Percentiles rank a stretch among this genome's conserved stretches.
These are phyloP conservation scores for Atherix ibis DNA, from an alignment of 2,888 invertebrate species.

Conservation along the genomic window DNA sequence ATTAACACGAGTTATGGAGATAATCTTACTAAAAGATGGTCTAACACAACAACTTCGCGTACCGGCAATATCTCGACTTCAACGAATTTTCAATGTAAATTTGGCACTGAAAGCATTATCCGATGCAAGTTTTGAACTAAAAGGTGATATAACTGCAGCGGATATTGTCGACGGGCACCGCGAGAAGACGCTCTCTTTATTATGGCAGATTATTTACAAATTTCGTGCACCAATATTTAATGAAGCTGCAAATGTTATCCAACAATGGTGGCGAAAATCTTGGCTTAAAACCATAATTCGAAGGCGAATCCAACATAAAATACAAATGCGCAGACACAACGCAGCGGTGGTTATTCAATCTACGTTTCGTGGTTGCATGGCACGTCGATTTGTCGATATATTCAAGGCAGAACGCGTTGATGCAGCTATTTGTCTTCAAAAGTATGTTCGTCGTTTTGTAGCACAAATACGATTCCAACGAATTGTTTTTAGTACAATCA, in stretches of 20 bases:
- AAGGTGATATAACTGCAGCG: slow-evolving; percentile 45
- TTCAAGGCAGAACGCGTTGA: slow-evolving; percentile 25
- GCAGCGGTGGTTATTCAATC: slow-evolving; percentile 45
- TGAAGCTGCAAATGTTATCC: slow-evolving; percentile 47
- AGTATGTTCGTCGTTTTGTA: slow-evolving; percentile 32
- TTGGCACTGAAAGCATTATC: slow-evolving; percentile 51
- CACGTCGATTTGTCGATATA: slow-evolving; percentile 18
- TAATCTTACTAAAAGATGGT: slow-evolving; percentile 51
- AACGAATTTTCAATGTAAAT: slow-evolving; percentile 75
- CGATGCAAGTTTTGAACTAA: slow-evolving; percentile 24
- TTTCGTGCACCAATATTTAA: slow-evolving; percentile 60
- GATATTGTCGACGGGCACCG: slow-evolving; percentile 79
- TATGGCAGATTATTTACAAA: slow-evolving; percentile 81
- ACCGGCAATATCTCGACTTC: slow-evolving; percentile 72
- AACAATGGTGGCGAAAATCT: slow-evolving; percentile 54
- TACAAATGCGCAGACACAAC: slow-evolving; percentile 30
- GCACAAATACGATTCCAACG: slow-evolving; percentile 29
- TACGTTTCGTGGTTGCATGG: slow-evolving; percentile 20
- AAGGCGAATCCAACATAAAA: slow-evolving; percentile 29
- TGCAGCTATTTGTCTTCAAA: slow-evolving; percentile 34
- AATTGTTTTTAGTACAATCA: slow-evolving; percentile 8
- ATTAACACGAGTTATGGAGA: slow-evolving; percentile 70
- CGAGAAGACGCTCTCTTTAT: slow-evolving; percentile 70
- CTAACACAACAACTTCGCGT: slow-evolving; percentile 52
- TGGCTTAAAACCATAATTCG: slow-evolving; percentile 41